Base-by-base conservation (phyloP, 35 echinoderm and acorn worm species). In the Lytechinus pictus region DNA sequence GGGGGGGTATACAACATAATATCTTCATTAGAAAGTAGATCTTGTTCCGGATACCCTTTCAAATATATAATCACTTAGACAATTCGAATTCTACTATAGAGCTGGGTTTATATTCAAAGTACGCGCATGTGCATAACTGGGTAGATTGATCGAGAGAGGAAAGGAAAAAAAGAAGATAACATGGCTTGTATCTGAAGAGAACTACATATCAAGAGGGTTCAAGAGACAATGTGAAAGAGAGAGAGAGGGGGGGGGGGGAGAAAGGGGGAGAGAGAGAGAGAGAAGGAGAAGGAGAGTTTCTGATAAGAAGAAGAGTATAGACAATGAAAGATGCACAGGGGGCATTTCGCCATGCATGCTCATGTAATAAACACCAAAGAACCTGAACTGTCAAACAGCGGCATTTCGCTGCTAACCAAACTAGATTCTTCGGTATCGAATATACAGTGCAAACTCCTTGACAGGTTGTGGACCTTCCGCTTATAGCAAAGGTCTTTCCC, bases 381-480 rank as follows among this genome's bases (percentile, higher is more conserved):
- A 58, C 56, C 66, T 24, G 66, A 79, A 79, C 66, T 79, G 66
- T 79, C 66, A 79, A 79, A 79, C 24, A 79, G 66, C 66, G 66
- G 66, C 66, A 79, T 27, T 79, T 19, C 66, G 66, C 66, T 79
- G 6, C 66, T 7, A 79, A n/a, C 66, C 66, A 79, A 79, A 79
- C 66, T 24, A n/a, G 66, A 24, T 79, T 79, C 21, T 14, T 79
- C 66, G 66, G n/a, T 24, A 24, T 79, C 66, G 66, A 79, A 79
- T 79, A 19, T 79, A 58, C 19, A 24, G 66, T 79, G 14, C 66
- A 79, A 24, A n/a, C 66, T 79, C 6, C 66, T 79, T 79, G 66
- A 79, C 66, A 79, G 66, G 66, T n/a, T 79, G 19, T 79, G 66
- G 66, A 79, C 66, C 66, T 79, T 79, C 66, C 66, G 66, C 66